Percentiles rank a stretch among this genome's conserved stretches.
These are phyloP conservation scores for Pimephales promelas DNA, from an alignment of 2,113 vertebrate genomes.

Conservation along the genomic window DNA sequence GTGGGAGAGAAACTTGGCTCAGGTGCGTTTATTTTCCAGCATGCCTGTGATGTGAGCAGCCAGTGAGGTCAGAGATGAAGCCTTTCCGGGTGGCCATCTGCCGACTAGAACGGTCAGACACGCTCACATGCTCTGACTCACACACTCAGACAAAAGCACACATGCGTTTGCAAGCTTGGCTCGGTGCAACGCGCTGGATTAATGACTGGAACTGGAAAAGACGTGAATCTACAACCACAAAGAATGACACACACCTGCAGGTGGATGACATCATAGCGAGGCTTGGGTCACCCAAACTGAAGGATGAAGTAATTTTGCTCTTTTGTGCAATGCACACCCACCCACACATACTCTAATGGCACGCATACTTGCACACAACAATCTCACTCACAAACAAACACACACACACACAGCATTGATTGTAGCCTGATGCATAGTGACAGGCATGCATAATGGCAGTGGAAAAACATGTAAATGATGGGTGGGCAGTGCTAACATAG, in stretches of 20 bases:
- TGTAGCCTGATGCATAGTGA: conserved; percentile 32
- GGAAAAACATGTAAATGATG: conserved; percentile 29
- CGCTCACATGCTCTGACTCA: conserved; percentile 20
- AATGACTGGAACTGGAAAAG: neutral
- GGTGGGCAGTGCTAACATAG: conserved; percentile 30
- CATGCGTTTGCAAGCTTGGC: conserved; percentile 15
- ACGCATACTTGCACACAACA: neutral
- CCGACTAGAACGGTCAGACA: conserved; percentile 10
- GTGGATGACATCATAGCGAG: neutral
- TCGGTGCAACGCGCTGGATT: conserved; percentile 7
- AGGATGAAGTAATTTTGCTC: neutral
- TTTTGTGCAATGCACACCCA: neutral
- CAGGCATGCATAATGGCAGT: conserved; percentile 41
- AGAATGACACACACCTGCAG: conserved; percentile 5
- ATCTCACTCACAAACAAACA: neutral
- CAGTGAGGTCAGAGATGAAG: conserved; percentile 41
- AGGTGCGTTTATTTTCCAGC: conserved; percentile 2
- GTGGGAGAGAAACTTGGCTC: conserved; percentile 24
- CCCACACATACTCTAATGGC: neutral
- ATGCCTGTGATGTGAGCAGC: conserved; percentile 40
- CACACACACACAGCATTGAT: conserved; percentile 7
- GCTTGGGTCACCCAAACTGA: conserved; percentile 7
- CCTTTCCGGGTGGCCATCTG: conserved; percentile 39
- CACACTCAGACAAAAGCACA: conserved; percentile 5
- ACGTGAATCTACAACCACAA: neutral